Evolutionary conservation across 2,113 vertebrate genomes (phyloP).

Genomic region (Nanorana parkeri): DNA sequence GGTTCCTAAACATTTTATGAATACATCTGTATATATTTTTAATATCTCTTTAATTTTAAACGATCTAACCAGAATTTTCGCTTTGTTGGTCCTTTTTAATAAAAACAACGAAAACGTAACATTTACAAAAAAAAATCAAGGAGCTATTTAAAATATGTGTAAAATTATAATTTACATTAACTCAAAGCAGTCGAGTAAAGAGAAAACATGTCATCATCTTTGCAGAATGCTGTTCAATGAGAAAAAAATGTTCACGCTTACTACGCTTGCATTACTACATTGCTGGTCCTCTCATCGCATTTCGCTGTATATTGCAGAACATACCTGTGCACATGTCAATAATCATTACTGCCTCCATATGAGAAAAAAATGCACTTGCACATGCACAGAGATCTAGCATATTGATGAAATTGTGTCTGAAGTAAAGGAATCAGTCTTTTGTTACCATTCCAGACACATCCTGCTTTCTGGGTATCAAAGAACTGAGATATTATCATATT

Average conservation of each 20-base stretch:
- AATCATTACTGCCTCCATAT: conserved; percentile 72
- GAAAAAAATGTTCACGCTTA: conserved; percentile 78
- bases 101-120: background rate
- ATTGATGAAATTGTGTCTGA: background rate
- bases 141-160: background rate
- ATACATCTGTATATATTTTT: no score
- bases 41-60: no score
- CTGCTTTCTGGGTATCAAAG: no score
- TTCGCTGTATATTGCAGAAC: conserved; percentile 73
- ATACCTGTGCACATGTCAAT: conserved; percentile 72
- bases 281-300: conserved; percentile 74
- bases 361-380: conserved; percentile 65
- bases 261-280: conserved; percentile 82
- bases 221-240: conserved; percentile 86
- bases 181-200: background rate
- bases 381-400: background rate
- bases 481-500: background rate
- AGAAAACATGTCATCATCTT: conserved; percentile 71
- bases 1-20: no score
- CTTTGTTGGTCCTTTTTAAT: no score
- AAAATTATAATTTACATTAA: background rate
- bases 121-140: background rate
- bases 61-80: no score
- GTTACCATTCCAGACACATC: background rate
- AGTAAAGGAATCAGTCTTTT: background rate